These are phyloP conservation scores for Lycia hirtaria DNA, from an alignment of 2,888 invertebrate genomes.

Conservation along the genomic window DNA sequence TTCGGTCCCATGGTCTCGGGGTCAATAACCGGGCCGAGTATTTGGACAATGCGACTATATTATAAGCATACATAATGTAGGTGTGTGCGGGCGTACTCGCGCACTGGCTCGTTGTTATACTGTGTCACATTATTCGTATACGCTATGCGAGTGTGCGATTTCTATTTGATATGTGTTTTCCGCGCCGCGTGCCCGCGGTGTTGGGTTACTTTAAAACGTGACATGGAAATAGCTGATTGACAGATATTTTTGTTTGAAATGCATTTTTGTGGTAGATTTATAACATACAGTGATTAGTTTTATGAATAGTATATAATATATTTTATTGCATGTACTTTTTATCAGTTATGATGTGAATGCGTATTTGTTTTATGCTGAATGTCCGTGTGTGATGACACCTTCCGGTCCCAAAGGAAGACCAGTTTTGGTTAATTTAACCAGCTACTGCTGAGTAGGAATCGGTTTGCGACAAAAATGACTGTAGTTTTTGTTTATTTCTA, in stretches of 20 bases:
- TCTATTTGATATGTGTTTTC: constrained; percentile 49
- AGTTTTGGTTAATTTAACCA: too few relatives aligned
- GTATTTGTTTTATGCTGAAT: too few relatives aligned
- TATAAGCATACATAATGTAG: constrained; percentile 33
- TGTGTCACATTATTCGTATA: constrained; percentile 28
- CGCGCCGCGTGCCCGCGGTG: constrained; percentile 43
- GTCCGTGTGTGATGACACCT: too few relatives aligned
- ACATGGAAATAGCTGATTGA: constrained; percentile 28
- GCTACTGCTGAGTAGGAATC: too few relatives aligned
- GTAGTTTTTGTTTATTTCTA: too few relatives aligned
- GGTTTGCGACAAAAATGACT: too few relatives aligned
- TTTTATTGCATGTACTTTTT: too few relatives aligned
- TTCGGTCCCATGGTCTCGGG: constrained; percentile 52
- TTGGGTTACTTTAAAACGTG: constrained; percentile 25
- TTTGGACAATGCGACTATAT: constrained; percentile 64
- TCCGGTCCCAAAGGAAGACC: too few relatives aligned
- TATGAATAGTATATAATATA: neutral
- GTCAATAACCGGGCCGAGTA: constrained; percentile 79
- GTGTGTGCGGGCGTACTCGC: constrained; percentile 36
- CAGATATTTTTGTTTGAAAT: constrained; percentile 15
- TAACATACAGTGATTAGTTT: too few relatives aligned
- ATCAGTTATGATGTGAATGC: too few relatives aligned
- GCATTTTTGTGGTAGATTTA: constrained; percentile 4
- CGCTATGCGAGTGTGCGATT: constrained; percentile 50
- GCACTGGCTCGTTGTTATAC: neutral